Evolutionary conservation across 2,113 vertebrate genomes (phyloP), one percentile per base, ranked within the genome.

Genomic region (Struthio camelus): DNA sequence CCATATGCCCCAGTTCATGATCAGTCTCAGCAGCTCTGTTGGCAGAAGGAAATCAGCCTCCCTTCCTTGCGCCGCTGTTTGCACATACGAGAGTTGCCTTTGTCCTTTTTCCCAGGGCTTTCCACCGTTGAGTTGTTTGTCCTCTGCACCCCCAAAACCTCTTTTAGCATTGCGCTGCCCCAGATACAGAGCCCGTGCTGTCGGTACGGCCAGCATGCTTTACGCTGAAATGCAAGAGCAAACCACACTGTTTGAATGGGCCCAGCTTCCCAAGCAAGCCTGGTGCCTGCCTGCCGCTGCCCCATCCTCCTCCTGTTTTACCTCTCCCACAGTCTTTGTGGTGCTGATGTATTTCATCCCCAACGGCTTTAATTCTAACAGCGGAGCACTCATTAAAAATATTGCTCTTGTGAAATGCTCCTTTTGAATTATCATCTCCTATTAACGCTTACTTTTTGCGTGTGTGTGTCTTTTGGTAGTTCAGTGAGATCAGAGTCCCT

Each of bases 201-300:
- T 4, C 56, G 67, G 36, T 14, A 25, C 17, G 44, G 76, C 42
- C 32, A 19, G 56, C 34, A 17, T n/a, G 12, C 32, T 71, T 73
- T 0, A 0, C 3, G 0, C 1, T 0, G 1, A 17, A 34, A 48
- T 27, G 38, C n/a, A 18, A 24, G 34, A 51, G 36, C 23, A 36
- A 51, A 27, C 15, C 24, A 34, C 2, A 1, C 12, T 53, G 38
- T 9, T 83, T 12, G 3, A 2, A 0, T 56, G 36, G 92, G 70
- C 46, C 30, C 54, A 71, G 54, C 38, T 71, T 59, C 65, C 64
- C 30, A 61, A 42, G 48, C 44, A 76, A 71, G 62, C 66, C n/a
- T 54, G 53, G 73, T 27, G 25, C 56, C 42, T 71, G 32, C 30
- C 1, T 0, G 20, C 0, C 1, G n/a, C 85, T 82, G 18, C 42